Evolutionary conservation across 2,113 vertebrate species (phyloP), one percentile per base, ranked within the genome.

Genomic region (Hassar affinis): DNA sequence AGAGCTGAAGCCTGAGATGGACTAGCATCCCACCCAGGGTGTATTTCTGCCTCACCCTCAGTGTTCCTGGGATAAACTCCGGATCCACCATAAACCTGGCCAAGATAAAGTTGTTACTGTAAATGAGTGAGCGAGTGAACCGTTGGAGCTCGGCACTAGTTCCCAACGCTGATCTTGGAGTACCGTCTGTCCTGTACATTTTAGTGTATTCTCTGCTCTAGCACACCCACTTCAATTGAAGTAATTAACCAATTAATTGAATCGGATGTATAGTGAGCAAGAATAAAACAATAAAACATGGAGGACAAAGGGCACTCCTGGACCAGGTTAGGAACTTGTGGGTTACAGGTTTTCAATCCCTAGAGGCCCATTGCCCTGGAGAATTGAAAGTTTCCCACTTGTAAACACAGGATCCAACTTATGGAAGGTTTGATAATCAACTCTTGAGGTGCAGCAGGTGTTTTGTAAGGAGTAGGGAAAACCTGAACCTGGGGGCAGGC

Each of bases 401-500:
- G 2, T 75, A 20, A 75, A 52, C n/a, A 33, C 27, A 7, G 14
- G 47, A 75, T 22, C 72, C 27, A 54, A 10, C 27, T 18, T 33
- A 27, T 27, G 17, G 2, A 18, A 30, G 47, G 6, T 8, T 51
- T 33, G 9, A 54, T 52, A 51, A 75, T 75, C 22, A 52, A 75
- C 25, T 74, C 45, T 8, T 74, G 25, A 18, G 45, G 45, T 49
- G 14, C 72, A 75, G 72, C 49, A 54, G 72, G 72, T 75, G 72
- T 33, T 75, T 75, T 20, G 15, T n/a, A n/a, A n/a, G 47, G 72
- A 30, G 15, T 1, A 51, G n/a, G n/a, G 3, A 11, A 17, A 69
- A 42, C 35, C 35, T 22, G 18, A 47, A 71, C 3, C 10, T 47
- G 4, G 11, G 22, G 1, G 11, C 25, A 71, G 38, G 22, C 42